Conservation (phyloP, 2,888 invertebrate genomes). For the Eutolmus rufibarbis region DNA sequence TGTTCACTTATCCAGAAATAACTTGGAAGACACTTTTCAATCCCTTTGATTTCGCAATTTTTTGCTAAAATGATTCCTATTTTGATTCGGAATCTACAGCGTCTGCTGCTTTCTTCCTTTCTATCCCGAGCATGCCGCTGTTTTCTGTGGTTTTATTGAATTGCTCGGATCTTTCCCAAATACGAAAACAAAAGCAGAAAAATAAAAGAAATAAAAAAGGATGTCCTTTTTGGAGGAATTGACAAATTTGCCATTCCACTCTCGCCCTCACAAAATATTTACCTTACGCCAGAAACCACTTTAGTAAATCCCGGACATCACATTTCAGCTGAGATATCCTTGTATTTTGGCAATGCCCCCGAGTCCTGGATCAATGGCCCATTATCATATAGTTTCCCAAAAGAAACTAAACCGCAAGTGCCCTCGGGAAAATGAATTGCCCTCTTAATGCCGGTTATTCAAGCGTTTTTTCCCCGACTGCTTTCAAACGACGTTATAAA, state of each 20-base stretch:
- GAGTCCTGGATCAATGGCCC: neutral
- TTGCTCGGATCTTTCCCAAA: neutral
- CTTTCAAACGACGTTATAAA: neutral
- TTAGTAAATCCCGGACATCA: neutral
- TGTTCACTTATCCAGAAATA: neutral
- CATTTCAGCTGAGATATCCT: neutral
- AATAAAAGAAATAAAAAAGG: neutral
- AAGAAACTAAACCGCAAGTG: neutral
- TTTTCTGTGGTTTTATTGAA: neutral
- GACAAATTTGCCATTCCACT: neutral
- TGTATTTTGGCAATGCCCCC: neutral
- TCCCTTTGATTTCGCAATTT: neutral
- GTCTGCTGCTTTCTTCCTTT: neutral
- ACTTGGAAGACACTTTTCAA: neutral
- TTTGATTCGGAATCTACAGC: neutral
- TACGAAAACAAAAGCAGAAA: neutral
- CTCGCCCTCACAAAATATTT: neutral
- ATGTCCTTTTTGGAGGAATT: neutral
- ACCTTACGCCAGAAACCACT: neutral
- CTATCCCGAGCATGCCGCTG: neutral
- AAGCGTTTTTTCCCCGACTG: neutral
- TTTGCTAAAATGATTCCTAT: neutral
- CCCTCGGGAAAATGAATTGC: neutral
- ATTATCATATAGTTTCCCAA: neutral
- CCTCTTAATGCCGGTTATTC: neutral